phyloP scores from a whole-genome alignment of 2,797 vertebrate species.

The Monodelphis domestica region DNA sequence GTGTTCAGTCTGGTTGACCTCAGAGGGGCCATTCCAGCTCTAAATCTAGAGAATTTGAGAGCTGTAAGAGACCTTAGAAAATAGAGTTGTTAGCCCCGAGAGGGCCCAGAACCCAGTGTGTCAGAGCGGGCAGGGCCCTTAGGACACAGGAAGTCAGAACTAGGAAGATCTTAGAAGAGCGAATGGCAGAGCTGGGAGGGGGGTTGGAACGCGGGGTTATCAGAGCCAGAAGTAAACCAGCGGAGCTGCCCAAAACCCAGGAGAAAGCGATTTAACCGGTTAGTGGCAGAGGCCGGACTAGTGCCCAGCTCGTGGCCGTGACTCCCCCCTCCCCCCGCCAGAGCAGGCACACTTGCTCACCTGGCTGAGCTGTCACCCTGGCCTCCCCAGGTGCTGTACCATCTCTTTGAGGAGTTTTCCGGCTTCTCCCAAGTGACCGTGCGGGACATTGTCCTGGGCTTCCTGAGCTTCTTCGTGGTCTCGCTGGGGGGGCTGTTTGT shows the following conservation, averaged over 20 bases:
- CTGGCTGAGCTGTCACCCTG: not conserved
- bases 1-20: not conserved
- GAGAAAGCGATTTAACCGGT: not conserved
- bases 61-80: no score
- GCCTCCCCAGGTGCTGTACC: constrained; percentile 92
- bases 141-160: no score
- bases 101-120: no score
- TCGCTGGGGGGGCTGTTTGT: constrained; percentile 93
- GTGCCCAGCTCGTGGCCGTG: not conserved
- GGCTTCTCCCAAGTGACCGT: constrained; percentile 85
- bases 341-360: not conserved
- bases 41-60: not conserved
- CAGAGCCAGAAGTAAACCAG: not conserved
- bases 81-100: no score
- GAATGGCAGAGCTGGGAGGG: not conserved
- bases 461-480: constrained; percentile 96
- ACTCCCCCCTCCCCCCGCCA: not conserved
- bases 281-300: not conserved
- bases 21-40: not conserved
- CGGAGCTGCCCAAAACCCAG: not conserved
- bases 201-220: not conserved
- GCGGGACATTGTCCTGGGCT: constrained; percentile 90
- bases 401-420: constrained; percentile 95
- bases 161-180: not conserved
- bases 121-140: no score